A percentile compares a stretch with the other conserved stretches of the same genome.
Evolutionary conservation across 2,797 vertebrate genomes (phyloP).

Genomic region (Apogon talboti): DNA sequence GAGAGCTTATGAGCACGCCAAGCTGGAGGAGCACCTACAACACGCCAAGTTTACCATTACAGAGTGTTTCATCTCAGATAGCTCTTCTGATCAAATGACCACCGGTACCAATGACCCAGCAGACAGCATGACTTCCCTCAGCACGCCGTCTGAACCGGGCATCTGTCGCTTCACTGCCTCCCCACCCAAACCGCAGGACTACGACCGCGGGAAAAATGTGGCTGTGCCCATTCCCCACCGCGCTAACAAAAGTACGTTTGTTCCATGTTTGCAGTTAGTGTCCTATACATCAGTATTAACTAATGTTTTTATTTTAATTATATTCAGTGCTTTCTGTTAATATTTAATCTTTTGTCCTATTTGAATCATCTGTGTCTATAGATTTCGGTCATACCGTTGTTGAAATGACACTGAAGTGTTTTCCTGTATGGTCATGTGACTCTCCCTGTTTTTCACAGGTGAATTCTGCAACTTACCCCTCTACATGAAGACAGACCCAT

Average conservation of each 20-base stretch:
- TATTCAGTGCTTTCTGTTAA: too few species aligned
- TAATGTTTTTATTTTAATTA: too few species aligned
- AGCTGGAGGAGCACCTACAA: conserved; percentile 98
- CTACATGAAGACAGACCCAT: conserved; percentile 96
- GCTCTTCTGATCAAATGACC: conserved; percentile 99
- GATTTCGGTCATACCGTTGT: too few species aligned
- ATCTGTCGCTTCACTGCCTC: conserved; percentile 98
- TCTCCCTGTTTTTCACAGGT: conserved; percentile 76
- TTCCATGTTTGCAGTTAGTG: not conserved
- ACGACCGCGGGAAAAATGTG: conserved; percentile 95
- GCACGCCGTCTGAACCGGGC: conserved; percentile 96
- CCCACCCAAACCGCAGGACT: conserved; percentile 96
- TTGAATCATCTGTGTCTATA: too few species aligned
- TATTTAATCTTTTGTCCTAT: too few species aligned
- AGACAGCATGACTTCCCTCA: conserved; percentile 99
- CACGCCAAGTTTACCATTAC: conserved; percentile 99
- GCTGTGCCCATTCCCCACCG: conserved; percentile 98
- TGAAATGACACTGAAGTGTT: too few species aligned
- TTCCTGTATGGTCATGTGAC: not conserved
- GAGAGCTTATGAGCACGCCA: conserved; percentile 96
- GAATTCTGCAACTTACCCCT: conserved; percentile 99
- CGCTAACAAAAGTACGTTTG: conserved; percentile 91
- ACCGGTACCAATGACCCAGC: conserved; percentile 97
- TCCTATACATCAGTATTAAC: too few species aligned
- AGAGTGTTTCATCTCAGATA: conserved; percentile 98